Percentiles rank a stretch among this genome's conserved stretches.
Evolutionary conservation across 2,888 invertebrate species (phyloP).

Genomic region (Tenthredo amoena): DNA sequence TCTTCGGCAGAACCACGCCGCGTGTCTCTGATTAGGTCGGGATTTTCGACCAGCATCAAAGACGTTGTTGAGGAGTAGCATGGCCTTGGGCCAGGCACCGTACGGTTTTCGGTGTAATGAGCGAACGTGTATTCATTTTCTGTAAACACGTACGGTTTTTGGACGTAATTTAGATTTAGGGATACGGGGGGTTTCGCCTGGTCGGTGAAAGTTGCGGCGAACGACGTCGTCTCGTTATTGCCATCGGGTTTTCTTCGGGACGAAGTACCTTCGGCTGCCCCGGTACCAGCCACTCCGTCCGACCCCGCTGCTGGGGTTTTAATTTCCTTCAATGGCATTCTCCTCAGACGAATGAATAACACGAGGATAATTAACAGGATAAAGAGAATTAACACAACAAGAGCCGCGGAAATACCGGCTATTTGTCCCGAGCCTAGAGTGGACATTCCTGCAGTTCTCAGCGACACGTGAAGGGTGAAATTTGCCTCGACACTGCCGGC

Average conservation of each 20-base stretch:
- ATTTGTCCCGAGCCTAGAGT: constrained; percentile 92
- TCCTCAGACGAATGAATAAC: constrained; percentile 86
- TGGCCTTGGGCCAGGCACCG: constrained; percentile 81
- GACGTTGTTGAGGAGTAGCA: constrained; percentile 88
- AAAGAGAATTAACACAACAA: constrained; percentile 88
- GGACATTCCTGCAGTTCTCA: constrained; percentile 89
- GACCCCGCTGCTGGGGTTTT: constrained; percentile 84
- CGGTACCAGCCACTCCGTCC: constrained; percentile 79
- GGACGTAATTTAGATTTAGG: constrained; percentile 72
- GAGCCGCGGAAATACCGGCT: constrained; percentile 90
- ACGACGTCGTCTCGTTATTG: constrained; percentile 66
- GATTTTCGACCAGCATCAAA: constrained; percentile 87
- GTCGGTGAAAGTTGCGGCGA: constrained; percentile 61
- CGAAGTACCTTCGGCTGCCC: constrained; percentile 58
- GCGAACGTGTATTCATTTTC: constrained; percentile 79
- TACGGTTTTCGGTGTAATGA: constrained; percentile 71
- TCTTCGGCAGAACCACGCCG: constrained; percentile 73
- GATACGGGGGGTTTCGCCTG: constrained; percentile 71
- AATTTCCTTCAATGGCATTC: constrained; percentile 87
- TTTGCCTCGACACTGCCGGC: constrained; percentile 94
- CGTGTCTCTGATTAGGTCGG: constrained; percentile 92
- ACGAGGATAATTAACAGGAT: constrained; percentile 87
- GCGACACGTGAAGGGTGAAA: constrained; percentile 91
- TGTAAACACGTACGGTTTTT: constrained; percentile 72
- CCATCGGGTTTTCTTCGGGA: constrained; percentile 54